Evolutionary conservation across 2,797 vertebrate species (phyloP).

Genomic region (Tinamus major): DNA sequence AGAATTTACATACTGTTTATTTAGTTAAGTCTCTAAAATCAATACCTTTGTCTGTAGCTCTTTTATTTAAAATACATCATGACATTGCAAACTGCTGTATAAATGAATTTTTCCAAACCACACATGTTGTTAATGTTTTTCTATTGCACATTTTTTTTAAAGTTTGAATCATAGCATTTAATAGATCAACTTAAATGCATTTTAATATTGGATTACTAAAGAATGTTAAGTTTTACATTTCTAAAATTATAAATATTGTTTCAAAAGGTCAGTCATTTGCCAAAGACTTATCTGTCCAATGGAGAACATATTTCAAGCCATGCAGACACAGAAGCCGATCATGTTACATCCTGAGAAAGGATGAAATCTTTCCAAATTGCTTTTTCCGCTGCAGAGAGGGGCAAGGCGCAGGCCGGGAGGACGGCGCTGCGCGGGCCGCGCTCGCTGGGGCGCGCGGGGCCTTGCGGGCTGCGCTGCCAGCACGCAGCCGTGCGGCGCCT

Average conservation of each 20-base stretch:
- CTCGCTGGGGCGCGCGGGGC: no score
- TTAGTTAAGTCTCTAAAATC: conserved; percentile 96
- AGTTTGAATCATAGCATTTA: conserved; percentile 91
- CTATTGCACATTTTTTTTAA: conserved; percentile 90
- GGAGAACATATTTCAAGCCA: conserved; percentile 84
- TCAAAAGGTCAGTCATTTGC: conserved; percentile 94
- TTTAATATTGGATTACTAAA: conserved; percentile 87
- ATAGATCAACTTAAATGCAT: conserved; percentile 92
- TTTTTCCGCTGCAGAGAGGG: conserved; percentile 18
- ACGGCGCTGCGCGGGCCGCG: no score
- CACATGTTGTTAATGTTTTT: conserved; percentile 94
- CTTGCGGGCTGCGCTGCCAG: no score
- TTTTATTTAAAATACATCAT: conserved; percentile 98
- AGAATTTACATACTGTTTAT: conserved; percentile 99
- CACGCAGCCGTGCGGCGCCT: not conserved
- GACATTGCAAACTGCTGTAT: conserved; percentile 93
- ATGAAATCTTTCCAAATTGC: conserved; percentile 67
- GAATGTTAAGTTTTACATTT: conserved; percentile 94
- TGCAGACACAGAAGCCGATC: conserved; percentile 75
- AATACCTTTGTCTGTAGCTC: conserved; percentile 96
- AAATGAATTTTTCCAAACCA: conserved; percentile 94
- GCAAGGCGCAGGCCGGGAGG: not conserved
- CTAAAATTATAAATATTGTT: conserved; percentile 91
- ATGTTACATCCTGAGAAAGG: conserved; percentile 74
- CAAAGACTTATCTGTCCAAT: conserved; percentile 83